phyloP scores from a whole-genome alignment of 2,113 vertebrate genomes.

The Psittacus erithacus region DNA sequence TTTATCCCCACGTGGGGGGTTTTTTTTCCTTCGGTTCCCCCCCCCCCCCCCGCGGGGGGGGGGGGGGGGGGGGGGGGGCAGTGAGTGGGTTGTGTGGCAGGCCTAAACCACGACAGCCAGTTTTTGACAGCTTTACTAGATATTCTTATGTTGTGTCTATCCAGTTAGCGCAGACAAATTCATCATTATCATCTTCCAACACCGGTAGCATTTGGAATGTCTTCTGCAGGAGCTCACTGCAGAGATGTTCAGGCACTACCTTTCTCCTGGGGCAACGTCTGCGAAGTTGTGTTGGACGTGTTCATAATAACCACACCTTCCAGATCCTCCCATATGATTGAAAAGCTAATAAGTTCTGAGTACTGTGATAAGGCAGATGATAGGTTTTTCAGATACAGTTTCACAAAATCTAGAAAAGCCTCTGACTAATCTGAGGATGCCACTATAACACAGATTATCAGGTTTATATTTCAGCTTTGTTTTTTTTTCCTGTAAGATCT shows the following conservation, averaged over 20 bases:
- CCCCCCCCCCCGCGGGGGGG: no score
- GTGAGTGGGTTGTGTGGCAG: no score
- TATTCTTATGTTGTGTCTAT: background rate
- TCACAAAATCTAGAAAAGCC: background rate
- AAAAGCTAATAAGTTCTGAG: background rate
- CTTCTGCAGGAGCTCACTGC: background rate
- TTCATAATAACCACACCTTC: background rate
- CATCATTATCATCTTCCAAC: background rate
- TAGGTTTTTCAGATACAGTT: background rate
- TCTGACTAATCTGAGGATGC: background rate
- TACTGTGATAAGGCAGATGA: background rate
- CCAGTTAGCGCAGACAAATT: background rate
- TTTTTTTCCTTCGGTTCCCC: no score
- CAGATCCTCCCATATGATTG: background rate
- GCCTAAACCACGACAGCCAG: background rate
- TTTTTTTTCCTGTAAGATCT: background rate
- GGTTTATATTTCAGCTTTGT: background rate
- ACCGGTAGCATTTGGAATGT: background rate
- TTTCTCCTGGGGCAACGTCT: background rate
- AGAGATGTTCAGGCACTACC: background rate
- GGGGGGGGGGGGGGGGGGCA: no score
- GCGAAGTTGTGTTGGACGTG: background rate
- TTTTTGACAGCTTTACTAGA: background rate
- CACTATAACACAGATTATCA: background rate
- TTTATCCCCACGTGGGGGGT: no score